Base-by-base conservation (phyloP, 2,888 invertebrate species). In the Scrobipalpa costella region DNA sequence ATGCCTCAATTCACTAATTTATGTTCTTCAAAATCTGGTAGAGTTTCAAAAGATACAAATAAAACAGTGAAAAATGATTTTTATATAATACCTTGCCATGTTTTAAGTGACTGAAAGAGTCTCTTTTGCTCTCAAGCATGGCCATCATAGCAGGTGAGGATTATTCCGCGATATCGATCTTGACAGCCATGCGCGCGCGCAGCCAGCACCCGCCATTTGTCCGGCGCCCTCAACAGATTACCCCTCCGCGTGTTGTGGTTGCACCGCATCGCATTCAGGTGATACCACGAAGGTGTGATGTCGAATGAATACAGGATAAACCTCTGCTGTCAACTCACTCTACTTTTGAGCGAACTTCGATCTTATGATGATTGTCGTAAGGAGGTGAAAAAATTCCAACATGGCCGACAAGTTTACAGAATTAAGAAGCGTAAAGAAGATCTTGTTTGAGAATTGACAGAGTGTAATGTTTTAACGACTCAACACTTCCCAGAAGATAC, bases 231-330 rank as follows among this genome's bases (percentile, higher is more conserved):
- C 76, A 78, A n/a, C n/a, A n/a, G n/a, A n/a, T n/a, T n/a, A n/a
- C n/a, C n/a, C n/a, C n/a, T n/a, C n/a, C n/a, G n/a, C n/a, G 82
- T 86, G 85, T 34, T 55, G 88, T 88, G 84, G 86, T 86, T 83
- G 77, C 81, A 79, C 73, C 76, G 81, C 80, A 75, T 77, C 73
- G 73, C 73, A 71, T 76, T 71, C 68, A 72, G 67, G 66, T 66
- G 68, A 68, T 75, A 76, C 77, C 73, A 71, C 71, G 73, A 77
- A 80, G 74, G 77, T 77, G 78, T 78, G 73, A 76, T 73, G 72
- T 68, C 67, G 73, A 50, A 67, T 71, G 74, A 21, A 13, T 21
- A 40, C 40, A 19, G 33, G 40, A 58, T 27, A 44, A 13, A 9
- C 7, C 44, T 27, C 11, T 57, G 17, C 36, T 55, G n/a, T 15